Base-by-base conservation (phyloP, 1,140 invertebrate species). In the Scaptomyza montana region DNA sequence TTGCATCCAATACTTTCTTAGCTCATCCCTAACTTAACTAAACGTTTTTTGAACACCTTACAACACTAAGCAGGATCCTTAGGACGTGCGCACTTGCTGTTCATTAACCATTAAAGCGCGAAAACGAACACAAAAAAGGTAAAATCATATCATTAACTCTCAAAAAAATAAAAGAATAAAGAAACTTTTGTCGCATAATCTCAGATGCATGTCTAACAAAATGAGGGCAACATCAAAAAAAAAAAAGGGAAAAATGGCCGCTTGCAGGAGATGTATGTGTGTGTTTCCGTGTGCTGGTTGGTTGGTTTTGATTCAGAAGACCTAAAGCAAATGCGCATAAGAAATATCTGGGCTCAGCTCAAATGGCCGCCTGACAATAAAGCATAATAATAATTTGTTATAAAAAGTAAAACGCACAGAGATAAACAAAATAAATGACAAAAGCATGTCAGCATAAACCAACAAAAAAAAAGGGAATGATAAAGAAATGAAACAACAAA, bases 391-490 rank as follows among this genome's bases (percentile, higher is more conserved):
- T 87, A 87, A 87, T 87, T 87, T 87, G 82, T 87, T 87, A 87
- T 69, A 76, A 82, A 81, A 73, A 78, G 78, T 78, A 56, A 64
- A 77, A 71, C 63, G 74, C 62, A 68, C 54, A 43, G 53, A 89
- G 82, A 87, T 87, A 87, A 86, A 87, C 82, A 86, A 87, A 87
- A 87, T 87, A 87, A 87, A 87, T 89, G 82, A 87, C 82, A 87
- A 87, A 79, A 73, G 75, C 82, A 87, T 82, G 82, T 87, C 84
- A 87, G 82, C 78, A 87, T 66, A 86, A 86, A 60, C 39, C 54
- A 16, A 9, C 33, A 33, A 33, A 33, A 30, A 30, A 30, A 33
- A 33, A 33, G 5, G 30, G 33, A 36, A 36, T 30, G 30, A 30
- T 6, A 45, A 55, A 70, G 67, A 74, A 59, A 46, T 9, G 33